Base-by-base conservation (phyloP, 37 sponge, comb jelly and placozoan genomes). In the Trichoplax adhaerens region DNA sequence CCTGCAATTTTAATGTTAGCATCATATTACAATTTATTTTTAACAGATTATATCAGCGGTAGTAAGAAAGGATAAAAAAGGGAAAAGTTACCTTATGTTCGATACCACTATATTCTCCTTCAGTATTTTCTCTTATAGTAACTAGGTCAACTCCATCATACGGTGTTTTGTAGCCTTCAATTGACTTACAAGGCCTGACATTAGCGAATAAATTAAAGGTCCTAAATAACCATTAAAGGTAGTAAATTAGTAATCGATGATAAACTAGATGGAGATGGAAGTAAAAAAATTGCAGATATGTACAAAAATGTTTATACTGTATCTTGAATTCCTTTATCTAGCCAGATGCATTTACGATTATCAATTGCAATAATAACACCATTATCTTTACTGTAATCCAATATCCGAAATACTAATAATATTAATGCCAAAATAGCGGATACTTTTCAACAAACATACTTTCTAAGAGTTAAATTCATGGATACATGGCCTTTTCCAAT, bases 111-210 rank as follows among this genome's bases (percentile, higher is more conserved):
- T 98, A 98, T 63, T 93, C 94, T 56, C 99, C 99, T 66, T 98
- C 99, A 2, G 99, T 98, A 74, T 98, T 98, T 84, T 98, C 99
- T 65, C 99, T 78, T 51, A 98, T 84, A 5, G 94, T 97, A 56
- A 98, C 86, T 64, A 93, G 81, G 77, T 98, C 83, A 57, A 98
- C 99, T 68, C 85, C 81, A 52, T 83, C 77, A 68, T 89, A 98
- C 12, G 81, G 79, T 8, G 99, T 98, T 64, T 70, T 74, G 58
- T 82, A 80, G 10, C 99, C 99, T 49, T 74, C 76, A 5, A 98
- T 66, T 50, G 86, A 84, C 50, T 82, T 78, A 74, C 94, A 93
- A 0, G 99, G 99, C 12, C 99, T 74, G 54, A 98, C 84, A 68
- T 98, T 98, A 58, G 99, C 99, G 80, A 87, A 98, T 58, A 98